Evolutionary conservation across 2,797 vertebrate genomes (phyloP).

Genomic region (Clarias fuscus): DNA sequence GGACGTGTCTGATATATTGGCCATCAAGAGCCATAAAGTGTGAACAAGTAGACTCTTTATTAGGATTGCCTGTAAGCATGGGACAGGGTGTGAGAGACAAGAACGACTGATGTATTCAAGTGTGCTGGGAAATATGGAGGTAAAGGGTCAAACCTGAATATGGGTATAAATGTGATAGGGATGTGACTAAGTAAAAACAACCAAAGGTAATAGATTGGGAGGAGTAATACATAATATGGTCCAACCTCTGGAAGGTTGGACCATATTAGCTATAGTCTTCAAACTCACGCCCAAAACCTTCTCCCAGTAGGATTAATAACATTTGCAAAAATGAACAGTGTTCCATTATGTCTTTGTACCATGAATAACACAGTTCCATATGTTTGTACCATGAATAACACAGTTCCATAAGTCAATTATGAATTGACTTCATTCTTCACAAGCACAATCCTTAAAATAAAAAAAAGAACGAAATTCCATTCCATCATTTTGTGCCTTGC

Average conservation of each 20-base stretch:
- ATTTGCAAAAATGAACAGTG: background rate
- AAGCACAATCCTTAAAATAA: background rate
- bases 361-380: background rate
- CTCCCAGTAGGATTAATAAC: background rate
- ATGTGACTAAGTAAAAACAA: constrained; percentile 27
- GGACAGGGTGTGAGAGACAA: background rate
- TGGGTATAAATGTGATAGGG: background rate
- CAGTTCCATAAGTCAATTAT: background rate
- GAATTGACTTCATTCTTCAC: background rate
- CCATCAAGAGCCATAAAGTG: constrained; percentile 13
- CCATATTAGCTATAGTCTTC: constrained; percentile 50
- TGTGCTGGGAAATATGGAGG: constrained; percentile 1
- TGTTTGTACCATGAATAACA: too few species aligned
- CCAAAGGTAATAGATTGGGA: constrained; percentile 40
- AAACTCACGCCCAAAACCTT: constrained; percentile 10
- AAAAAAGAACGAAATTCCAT: background rate
- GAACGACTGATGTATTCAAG: background rate
- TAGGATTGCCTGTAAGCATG: background rate
- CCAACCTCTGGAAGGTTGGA: constrained; percentile 32
- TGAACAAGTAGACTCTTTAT: constrained; percentile 18
- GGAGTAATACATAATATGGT: constrained; percentile 3
- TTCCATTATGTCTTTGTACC: background rate
- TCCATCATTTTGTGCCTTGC: background rate
- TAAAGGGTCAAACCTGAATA: constrained; percentile 6
- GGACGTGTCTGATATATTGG: constrained; percentile 36